Evolutionary conservation across 1,140 invertebrate genomes (phyloP), one percentile per base, ranked within the genome.

Genomic region (Drosophila kanapiae): DNA sequence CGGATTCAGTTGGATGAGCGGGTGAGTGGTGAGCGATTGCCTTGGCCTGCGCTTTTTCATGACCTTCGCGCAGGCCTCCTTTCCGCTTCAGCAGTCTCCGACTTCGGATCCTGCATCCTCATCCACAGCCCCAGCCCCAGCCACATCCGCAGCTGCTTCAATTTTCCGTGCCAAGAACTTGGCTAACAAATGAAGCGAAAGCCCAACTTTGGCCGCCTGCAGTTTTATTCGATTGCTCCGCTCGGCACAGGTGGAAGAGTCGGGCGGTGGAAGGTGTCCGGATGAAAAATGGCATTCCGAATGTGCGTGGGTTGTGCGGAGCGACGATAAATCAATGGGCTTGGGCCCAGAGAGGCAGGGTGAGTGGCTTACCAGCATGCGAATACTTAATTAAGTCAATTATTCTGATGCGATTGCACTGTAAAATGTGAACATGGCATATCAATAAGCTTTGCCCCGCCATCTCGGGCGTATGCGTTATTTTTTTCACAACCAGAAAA

Each of bases 331-430:
- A 87, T 87, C 84, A 87, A 87, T 88, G 83, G 3, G 23, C 3
- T 1, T 23, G 31, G 11, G 29, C 9, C 9, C n/a, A 3, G 37
- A 40, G n/a, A 10, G 16, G 23, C 2, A 14, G 10, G 9, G 38
- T 9, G 38, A 42, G 29, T 10, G 9, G 45, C 14, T 56, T 63
- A 48, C 75, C 16, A 40, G 27, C 53, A 38, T 16, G 63, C 62
- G 77, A 59, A 75, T 78, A 84, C 80, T 81, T 83, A 83, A 88
- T 87, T 87, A 88, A 80, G 80, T 78, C 77, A 83, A 87, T 87
- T 87, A 87, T 88, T 87, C 72, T 71, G 74, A 84, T 84, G 80
- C 74, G 72, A 82, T 80, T 84, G 53, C 62, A 76, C 47, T 75
- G 69, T 75, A 84, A 88, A 87, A 78, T 80, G 72, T 71, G 51